Conservation (phyloP, 2,888 invertebrate genomes). For the Lycaena phlaeas region DNA sequence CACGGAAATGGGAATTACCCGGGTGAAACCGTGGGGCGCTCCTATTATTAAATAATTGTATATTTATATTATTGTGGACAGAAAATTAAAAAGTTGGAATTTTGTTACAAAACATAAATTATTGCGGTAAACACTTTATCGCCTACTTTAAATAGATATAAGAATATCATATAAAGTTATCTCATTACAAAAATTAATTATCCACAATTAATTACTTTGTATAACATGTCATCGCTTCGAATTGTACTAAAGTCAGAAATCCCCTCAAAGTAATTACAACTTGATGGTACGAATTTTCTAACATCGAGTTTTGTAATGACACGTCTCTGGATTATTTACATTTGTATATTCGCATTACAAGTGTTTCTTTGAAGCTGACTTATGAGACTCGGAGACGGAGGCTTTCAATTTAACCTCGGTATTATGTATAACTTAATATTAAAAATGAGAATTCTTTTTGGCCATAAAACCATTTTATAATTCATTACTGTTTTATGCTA, state of each 20-base stretch:
- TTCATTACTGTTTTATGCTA: constrained; percentile 5
- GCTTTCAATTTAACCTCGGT: not conserved
- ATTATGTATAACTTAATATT: constrained; percentile 4
- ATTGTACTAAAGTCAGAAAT: constrained; percentile 1
- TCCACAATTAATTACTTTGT: too few relatives aligned
- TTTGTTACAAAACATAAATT: too few relatives aligned
- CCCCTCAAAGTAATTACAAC: constrained; percentile 7
- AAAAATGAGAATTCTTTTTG: not conserved
- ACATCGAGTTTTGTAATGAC: constrained; percentile 12
- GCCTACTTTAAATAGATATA: too few relatives aligned
- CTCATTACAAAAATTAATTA: too few relatives aligned
- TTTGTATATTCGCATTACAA: constrained; percentile 4
- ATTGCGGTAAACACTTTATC: too few relatives aligned
- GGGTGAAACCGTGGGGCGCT: too few relatives aligned
- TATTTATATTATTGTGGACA: too few relatives aligned
- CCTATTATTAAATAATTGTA: too few relatives aligned
- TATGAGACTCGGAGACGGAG: not conserved
- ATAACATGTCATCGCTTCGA: too few relatives aligned
- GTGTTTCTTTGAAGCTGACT: constrained; percentile 7
- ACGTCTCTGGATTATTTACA: constrained; percentile 9
- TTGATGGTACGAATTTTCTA: not conserved
- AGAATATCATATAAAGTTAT: too few relatives aligned
- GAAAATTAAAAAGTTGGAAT: too few relatives aligned
- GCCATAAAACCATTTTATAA: not conserved
- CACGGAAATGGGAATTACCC: too few relatives aligned